Percentiles rank a stretch among this genome's conserved stretches.
phyloP scores from a whole-genome alignment of 2,113 vertebrate genomes.

The human region GRCh38 chr5:108123501-108124000 shows the following conservation, averaged over 20 bases:
- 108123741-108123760: background rate
- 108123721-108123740: background rate
- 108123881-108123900: background rate
- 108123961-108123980: background rate
- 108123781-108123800: background rate
- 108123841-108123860: background rate
- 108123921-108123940: background rate
- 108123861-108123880: background rate
- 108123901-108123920: background rate
- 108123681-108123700: background rate
- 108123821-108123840: background rate
- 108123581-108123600: background rate
- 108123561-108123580: background rate
- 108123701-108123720: background rate
- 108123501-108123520: background rate
- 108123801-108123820: background rate
- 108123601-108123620: background rate
- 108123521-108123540: background rate
- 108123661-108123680: background rate
- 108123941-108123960: background rate
- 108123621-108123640: background rate
- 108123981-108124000: background rate
- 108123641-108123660: background rate
- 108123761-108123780: background rate
- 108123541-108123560: slow-evolving; percentile 27